Conservation (phyloP, 2,113 vertebrate genomes). For the Ranitomeya variabilis region DNA sequence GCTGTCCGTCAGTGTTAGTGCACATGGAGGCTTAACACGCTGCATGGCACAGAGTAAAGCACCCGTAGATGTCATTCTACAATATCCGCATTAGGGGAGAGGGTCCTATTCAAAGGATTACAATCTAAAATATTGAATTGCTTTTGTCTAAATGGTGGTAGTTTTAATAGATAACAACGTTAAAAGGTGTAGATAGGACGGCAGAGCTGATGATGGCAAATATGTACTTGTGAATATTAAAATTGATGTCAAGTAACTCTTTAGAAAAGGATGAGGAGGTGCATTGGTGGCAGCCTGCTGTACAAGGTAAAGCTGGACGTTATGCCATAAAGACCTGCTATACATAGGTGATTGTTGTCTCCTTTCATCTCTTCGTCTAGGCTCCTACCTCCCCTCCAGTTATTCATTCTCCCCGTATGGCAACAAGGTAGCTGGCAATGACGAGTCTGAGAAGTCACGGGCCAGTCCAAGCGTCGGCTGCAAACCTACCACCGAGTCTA, state of each 20-base stretch:
- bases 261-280: not conserved
- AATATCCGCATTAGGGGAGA: not conserved
- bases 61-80: too few species aligned
- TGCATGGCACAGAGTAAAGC: too few species aligned
- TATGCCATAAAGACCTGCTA: too few species aligned
- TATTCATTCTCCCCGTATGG: conserved; percentile 95
- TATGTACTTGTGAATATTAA: not conserved
- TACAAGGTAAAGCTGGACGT: not conserved
- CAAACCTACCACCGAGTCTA: conserved; percentile 91
- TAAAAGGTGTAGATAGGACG: too few species aligned
- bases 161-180: too few species aligned
- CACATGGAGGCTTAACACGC: too few species aligned
- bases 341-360: not conserved
- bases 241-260: too few species aligned
- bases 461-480: conserved; percentile 90
- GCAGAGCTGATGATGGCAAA: not conserved
- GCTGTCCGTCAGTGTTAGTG: too few species aligned
- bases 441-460: conserved; percentile 91
- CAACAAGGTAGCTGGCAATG: conserved; percentile 82
- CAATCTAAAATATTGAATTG: too few species aligned
- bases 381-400: conserved; percentile 91
- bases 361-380: conserved; percentile 67
- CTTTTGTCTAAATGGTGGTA: too few species aligned
- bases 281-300: not conserved
- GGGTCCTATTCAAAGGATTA: too few species aligned